Evolutionary conservation across 92 coral and sea anemone species (phyloP).

Genomic region (Siderastrea siderea): DNA sequence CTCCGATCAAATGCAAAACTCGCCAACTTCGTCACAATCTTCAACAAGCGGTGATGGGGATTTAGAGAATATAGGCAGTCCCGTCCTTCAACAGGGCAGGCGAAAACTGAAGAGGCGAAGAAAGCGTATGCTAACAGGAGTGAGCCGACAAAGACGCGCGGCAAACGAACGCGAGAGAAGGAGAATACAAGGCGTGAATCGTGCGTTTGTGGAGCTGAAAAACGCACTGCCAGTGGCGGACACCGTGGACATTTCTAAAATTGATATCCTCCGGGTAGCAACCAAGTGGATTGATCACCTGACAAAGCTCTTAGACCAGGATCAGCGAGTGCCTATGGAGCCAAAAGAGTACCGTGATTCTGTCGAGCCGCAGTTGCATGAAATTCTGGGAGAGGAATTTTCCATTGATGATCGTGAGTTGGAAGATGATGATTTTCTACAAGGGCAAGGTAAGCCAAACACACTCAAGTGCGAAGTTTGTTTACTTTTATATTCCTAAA

Average conservation of each 20-base stretch:
- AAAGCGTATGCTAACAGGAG: conserved; percentile 98
- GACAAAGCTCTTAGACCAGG: conserved; percentile 86
- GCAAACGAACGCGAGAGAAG: conserved; percentile 98
- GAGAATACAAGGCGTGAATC: conserved; percentile 97
- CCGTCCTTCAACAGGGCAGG: conserved; percentile 29
- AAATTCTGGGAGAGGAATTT: conserved; percentile 68
- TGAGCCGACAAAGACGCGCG: conserved; percentile 96
- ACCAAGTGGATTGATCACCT: conserved; percentile 98
- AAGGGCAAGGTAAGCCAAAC: conserved; percentile 68
- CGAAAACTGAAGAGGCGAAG: conserved; percentile 83
- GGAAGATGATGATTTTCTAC: conserved; percentile 62
- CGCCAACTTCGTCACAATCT: conserved; percentile 33
- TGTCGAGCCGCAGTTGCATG: conserved; percentile 68
- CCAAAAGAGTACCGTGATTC: not conserved
- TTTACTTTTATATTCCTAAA: not conserved
- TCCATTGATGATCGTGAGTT: conserved; percentile 56
- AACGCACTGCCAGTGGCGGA: conserved; percentile 95
- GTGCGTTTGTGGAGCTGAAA: conserved; percentile 96
- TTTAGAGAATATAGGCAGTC: conserved; percentile 20
- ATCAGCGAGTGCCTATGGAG: conserved; percentile 60
- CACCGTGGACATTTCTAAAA: conserved; percentile 93
- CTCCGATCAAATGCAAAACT: conserved; percentile 41
- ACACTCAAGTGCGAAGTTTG: conserved; percentile 6
- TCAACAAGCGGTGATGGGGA: conserved; percentile 44
- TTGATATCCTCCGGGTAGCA: conserved; percentile 96